Base-by-base conservation (phyloP, 2,888 invertebrate genomes). In the Drosophila cognata region DNA sequence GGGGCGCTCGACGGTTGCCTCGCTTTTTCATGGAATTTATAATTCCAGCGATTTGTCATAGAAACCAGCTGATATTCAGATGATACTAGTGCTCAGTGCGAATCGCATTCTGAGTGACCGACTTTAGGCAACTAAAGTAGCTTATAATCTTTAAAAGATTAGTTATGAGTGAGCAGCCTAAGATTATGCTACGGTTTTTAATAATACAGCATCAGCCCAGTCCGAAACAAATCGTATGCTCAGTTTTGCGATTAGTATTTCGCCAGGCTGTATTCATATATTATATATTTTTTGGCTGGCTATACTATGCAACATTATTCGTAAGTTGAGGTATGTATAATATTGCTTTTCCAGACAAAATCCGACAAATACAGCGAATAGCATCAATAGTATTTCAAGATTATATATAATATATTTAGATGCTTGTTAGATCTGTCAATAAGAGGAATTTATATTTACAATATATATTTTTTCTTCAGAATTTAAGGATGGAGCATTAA, bases 21-120 rank as follows among this genome's bases (percentile, higher is more conserved):
- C 46, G 41, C 25, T 65, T 71, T 74, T 73, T 63, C 69, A 61
- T 70, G 58, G 46, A 29, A 28, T 68, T 63, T 56, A 59, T 71
- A 76, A 61, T 69, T 70, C 58, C 33, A 43, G 50, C 59, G 67
- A 72, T 77, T 88, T 80, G 65, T 63, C 25, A 38, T 57, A 61
- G 57, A 29, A 60, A 63, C 41, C 31, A 50, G 70, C 43, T 64
- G 53, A 36, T 62, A 38, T 55, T 51, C 36, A 51, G 38, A 53
- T 21, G 29, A 56, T 21, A 31, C n/a, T 35, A n/a, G 25, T 25
- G 51, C 25, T 59, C 43, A 29, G 4, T 31, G 77, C 52, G 36
- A 60, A 61, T 59, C 48, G 59, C 41, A 62, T 35, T 56, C 10
- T 13, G 21, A 59, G 35, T 38, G 64, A 41, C 46, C 46, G 57